Base-by-base conservation (phyloP, 2,888 invertebrate genomes). In the Andrena hattorfiana region DNA sequence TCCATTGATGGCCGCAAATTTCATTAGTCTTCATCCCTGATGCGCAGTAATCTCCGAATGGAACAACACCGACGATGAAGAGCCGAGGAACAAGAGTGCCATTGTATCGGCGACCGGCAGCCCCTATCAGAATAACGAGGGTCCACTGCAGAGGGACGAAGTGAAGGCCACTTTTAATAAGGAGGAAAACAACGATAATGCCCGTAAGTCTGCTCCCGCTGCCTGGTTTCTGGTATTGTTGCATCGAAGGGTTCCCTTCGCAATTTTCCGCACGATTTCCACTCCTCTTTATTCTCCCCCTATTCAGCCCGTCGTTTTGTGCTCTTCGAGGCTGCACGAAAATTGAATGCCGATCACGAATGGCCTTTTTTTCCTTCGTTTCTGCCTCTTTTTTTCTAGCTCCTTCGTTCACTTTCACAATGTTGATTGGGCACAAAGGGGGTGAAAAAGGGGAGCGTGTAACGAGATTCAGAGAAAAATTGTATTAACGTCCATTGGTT, bases 131-230 rank as follows among this genome's bases (percentile, higher is more conserved):
- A 95, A 95, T 86, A 95, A 94, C 89, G 96, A 96, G 93, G 96
- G 96, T 94, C 96, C 96, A 81, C 94, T 96, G 89, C 96, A 96
- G 93, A 95, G 96, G 87, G 96, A 96, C 94, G 96, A 96, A 94
- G 96, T 96, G 83, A 96, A 96, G 92, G 95, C 95, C 77, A 95
- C 95, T 83, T 95, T 95, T 72, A 95, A 94, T 89, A 95, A 95
- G 93, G 95, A 95, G 85, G 95, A 96, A 89, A 94, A 94, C 83
- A 95, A 94, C 92, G 92, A 93, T 79, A 91, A 91, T 87, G 88
- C 91, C 79, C 92, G 93, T 93, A 91, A 93, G 93, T 93, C 89
- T 85, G 42, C 56, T 42, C 20, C 56, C 56, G 23, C 76, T 67
- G 64, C 67, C 68, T 70, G 54, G 75, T 82, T 85, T 78, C 76